phyloP scores from a whole-genome alignment of 1,140 invertebrate genomes.

The Caenorhabditis remanei region DNA sequence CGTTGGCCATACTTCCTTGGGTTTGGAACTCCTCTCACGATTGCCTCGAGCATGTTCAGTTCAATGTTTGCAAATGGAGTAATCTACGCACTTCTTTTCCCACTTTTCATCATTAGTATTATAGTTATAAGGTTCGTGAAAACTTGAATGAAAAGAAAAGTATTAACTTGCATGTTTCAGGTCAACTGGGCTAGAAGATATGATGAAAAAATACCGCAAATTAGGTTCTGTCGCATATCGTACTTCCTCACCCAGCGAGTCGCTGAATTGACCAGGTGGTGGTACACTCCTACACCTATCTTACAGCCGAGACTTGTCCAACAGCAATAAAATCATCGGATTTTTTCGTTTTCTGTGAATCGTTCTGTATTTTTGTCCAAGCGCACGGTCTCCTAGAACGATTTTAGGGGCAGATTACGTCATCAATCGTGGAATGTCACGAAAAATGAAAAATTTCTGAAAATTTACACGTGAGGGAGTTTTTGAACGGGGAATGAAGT shows the following conservation, averaged over 20 bases:
- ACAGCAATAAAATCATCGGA: too few species aligned
- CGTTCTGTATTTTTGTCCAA: too few species aligned
- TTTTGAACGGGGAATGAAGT: too few species aligned
- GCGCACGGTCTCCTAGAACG: too few species aligned
- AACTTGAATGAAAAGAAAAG: background rate
- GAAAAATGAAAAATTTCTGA: too few species aligned
- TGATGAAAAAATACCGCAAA: background rate
- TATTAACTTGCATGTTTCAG: background rate
- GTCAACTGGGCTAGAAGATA: slow-evolving; percentile 45
- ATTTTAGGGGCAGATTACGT: too few species aligned
- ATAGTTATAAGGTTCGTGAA: slow-evolving; percentile 58
- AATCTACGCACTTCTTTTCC: slow-evolving; percentile 74
- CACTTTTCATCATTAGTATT: slow-evolving; percentile 74
- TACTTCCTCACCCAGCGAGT: background rate
- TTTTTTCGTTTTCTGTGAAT: too few species aligned
- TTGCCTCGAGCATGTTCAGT: slow-evolving; percentile 63
- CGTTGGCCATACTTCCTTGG: slow-evolving; percentile 74
- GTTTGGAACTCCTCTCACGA: slow-evolving; percentile 71
- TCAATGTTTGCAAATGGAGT: slow-evolving; percentile 71
- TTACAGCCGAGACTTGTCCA: background rate
- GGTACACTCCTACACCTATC: background rate
- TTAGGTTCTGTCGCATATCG: slow-evolving; percentile 4
- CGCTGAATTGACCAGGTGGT: background rate
- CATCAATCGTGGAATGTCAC: too few species aligned
- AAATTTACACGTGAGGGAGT: too few species aligned